Evolutionary conservation across 2,888 invertebrate genomes (phyloP).

Genomic region (Sesia bembeciformis): DNA sequence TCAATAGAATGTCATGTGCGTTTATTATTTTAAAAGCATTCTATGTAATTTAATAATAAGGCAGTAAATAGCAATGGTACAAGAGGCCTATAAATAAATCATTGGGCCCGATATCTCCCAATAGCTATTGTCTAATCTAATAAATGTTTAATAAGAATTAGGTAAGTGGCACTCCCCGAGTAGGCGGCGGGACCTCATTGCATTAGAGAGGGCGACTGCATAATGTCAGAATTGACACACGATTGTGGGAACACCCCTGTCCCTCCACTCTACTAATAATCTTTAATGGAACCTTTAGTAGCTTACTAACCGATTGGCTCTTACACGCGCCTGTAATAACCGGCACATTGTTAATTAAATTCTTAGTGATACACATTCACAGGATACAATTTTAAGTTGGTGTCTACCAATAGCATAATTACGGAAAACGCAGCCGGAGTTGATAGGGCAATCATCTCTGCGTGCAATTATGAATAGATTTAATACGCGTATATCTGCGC

Average conservation of each 20-base stretch:
- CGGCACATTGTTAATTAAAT: neutral
- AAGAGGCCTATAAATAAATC: conserved; percentile 67
- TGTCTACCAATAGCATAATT: neutral
- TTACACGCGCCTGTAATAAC: neutral
- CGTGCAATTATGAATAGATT: conserved; percentile 20
- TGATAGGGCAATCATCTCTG: conserved; percentile 1
- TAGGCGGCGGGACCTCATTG: conserved; percentile 38
- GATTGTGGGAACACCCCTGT: conserved; percentile 13
- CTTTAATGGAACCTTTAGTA: conserved; percentile 19
- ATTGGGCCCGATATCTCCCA: conserved; percentile 47
- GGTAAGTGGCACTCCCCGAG: conserved; percentile 51
- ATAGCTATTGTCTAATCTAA: conserved; percentile 68
- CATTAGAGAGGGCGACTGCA: conserved; percentile 53
- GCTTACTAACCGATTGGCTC: conserved; percentile 4
- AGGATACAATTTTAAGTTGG: neutral
- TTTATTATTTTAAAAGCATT: no score
- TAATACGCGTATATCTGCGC: conserved; percentile 16
- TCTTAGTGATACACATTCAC: neutral
- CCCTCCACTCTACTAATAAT: conserved; percentile 15
- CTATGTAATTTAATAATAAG: neutral
- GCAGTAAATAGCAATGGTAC: conserved; percentile 55
- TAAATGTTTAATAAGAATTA: conserved; percentile 73
- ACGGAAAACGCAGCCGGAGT: neutral
- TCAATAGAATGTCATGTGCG: no score
- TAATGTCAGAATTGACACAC: conserved; percentile 51